phyloP scores from a whole-genome alignment of 2,113 vertebrate genomes.

The Pachypanchax playfairii region DNA sequence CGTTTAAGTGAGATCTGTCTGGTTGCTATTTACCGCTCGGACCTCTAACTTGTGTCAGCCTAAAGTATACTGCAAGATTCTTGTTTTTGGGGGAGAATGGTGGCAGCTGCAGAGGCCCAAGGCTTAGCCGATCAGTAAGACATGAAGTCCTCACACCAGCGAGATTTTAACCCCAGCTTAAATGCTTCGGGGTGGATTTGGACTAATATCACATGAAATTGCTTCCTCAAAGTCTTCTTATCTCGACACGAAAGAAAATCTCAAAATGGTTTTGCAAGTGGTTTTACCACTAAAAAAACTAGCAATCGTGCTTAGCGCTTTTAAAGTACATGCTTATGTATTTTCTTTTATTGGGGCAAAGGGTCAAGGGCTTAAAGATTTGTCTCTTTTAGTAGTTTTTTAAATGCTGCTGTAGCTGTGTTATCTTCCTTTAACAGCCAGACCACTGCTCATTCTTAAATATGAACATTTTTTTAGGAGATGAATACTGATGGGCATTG shows the following conservation, averaged over 20 bases:
- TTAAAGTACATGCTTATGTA: constrained; percentile 72
- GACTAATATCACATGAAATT: constrained; percentile 76
- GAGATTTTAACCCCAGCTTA: constrained; percentile 73
- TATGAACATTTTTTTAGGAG: constrained; percentile 55
- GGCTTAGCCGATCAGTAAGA: constrained; percentile 69
- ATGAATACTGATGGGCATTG: constrained; percentile 68
- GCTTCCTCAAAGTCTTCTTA: constrained; percentile 76
- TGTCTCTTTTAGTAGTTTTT: constrained; percentile 59
- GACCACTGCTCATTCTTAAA: constrained; percentile 50
- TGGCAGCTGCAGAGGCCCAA: constrained; percentile 49
- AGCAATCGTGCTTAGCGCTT: constrained; percentile 76
- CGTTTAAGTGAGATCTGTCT: constrained; percentile 23
- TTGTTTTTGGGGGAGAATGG: constrained; percentile 36
- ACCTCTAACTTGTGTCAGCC: constrained; percentile 28
- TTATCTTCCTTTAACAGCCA: constrained; percentile 72
- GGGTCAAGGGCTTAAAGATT: constrained; percentile 71
- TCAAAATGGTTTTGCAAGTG: constrained; percentile 67
- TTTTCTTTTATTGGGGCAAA: constrained; percentile 62
- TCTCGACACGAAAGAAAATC: constrained; percentile 60
- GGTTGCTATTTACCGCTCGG: constrained; percentile 20
- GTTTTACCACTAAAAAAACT: constrained; percentile 70
- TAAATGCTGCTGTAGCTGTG: constrained; percentile 57
- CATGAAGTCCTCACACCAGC: constrained; percentile 72
- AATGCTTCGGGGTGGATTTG: constrained; percentile 72
- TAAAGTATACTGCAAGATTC: constrained; percentile 28